These are phyloP conservation scores for Helicoverpa armigera DNA, from an alignment of 1,140 invertebrate genomes.

Conservation along the genomic window DNA sequence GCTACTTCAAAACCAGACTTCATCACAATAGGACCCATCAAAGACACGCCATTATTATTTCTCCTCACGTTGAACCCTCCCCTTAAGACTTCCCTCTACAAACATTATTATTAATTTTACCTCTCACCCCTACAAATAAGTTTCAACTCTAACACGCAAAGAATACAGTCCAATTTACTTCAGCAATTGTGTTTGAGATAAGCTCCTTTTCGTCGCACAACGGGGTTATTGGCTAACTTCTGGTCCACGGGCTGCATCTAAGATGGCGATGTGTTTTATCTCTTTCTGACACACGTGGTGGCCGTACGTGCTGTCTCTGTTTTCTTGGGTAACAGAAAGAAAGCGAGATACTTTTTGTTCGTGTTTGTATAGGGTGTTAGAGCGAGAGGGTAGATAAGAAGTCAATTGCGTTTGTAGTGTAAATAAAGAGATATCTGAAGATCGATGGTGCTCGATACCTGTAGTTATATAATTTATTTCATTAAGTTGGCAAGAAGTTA, in stretches of 20 bases:
- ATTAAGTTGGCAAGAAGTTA: not conserved
- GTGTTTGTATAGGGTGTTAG: slow-evolving; percentile 72
- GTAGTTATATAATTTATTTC: not conserved
- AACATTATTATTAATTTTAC: slow-evolving; percentile 74
- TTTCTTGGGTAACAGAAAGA: slow-evolving; percentile 78
- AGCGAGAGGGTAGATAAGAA: slow-evolving; percentile 60
- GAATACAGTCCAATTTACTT: slow-evolving; percentile 65
- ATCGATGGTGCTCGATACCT: slow-evolving; percentile 62
- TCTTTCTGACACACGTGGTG: slow-evolving; percentile 59
- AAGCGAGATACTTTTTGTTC: slow-evolving; percentile 66
- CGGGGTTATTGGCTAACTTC: slow-evolving; percentile 82
- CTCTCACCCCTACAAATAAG: slow-evolving; percentile 54
- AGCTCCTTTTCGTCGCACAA: slow-evolving; percentile 64
- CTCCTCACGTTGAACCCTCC: slow-evolving; percentile 60
- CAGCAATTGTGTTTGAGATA: slow-evolving; percentile 59
- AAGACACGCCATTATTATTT: slow-evolving; percentile 66
- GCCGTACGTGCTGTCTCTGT: slow-evolving; percentile 59
- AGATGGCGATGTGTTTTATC: slow-evolving; percentile 75
- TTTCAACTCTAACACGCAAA: slow-evolving; percentile 55
- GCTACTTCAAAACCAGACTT: slow-evolving; percentile 68
- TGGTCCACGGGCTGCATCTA: slow-evolving; percentile 82
- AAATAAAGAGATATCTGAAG: slow-evolving; percentile 76
- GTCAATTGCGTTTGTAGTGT: slow-evolving; percentile 72
- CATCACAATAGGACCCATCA: slow-evolving; percentile 66
- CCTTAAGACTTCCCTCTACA: slow-evolving; percentile 71